A percentile compares a stretch with the other conserved stretches of the same genome.
Evolutionary conservation across 2,797 vertebrate species (phyloP).

Genomic region (Sebastes wilsoni): DNA sequence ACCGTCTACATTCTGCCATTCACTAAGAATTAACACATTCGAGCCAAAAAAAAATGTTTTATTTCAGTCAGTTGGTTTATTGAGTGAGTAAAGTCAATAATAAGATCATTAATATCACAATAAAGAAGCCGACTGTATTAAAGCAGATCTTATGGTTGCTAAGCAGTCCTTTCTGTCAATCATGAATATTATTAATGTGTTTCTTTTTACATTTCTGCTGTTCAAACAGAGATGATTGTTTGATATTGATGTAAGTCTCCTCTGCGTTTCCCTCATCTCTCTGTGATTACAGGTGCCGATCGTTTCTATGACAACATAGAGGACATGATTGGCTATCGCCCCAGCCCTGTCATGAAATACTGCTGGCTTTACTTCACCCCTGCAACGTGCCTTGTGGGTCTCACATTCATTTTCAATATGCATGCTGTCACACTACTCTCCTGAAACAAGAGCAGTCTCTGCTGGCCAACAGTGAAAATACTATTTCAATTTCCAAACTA

Average conservation of each 20-base stretch:
- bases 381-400: conserved; percentile 87
- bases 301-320: conserved; percentile 96
- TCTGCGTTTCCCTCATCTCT: neutral
- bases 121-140: neutral
- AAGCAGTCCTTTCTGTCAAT: neutral
- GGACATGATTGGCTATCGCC: conserved; percentile 96
- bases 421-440: neutral
- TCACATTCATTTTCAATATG: neutral
- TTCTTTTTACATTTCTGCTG: neutral
- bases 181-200: neutral
- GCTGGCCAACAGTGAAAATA: conserved; percentile 39
- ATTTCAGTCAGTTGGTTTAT: neutral
- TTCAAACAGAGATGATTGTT: neutral
- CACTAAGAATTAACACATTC: neutral
- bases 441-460: conserved; percentile 48
- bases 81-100: neutral
- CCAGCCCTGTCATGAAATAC: conserved; percentile 90
- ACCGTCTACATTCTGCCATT: neutral
- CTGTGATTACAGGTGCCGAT: conserved; percentile 84
- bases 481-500: neutral
- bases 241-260: neutral
- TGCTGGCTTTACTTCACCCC: conserved; percentile 97
- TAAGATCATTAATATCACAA: neutral
- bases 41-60: neutral
- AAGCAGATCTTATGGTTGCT: neutral